Percentiles rank a stretch among this genome's conserved stretches.
Evolutionary conservation across 2,797 vertebrate species (phyloP).

Genomic region (Podarcis lilfordi): DNA sequence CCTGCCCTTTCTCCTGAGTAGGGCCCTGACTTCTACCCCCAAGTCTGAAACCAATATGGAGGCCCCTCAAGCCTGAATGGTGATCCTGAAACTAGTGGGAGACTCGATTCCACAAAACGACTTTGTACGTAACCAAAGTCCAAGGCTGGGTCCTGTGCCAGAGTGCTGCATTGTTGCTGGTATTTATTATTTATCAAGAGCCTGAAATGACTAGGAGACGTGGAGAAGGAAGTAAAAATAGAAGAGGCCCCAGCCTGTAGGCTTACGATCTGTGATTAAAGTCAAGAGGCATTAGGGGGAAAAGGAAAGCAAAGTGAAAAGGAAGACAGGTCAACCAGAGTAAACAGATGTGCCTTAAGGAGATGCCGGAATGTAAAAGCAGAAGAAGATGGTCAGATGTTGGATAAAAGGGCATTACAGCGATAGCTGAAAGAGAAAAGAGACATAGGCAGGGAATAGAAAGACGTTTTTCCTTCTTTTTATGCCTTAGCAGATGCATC

Average conservation of each 20-base stretch:
- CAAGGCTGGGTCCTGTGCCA: neutral
- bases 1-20: no score
- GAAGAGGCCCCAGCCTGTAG: neutral
- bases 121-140: neutral
- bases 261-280: neutral
- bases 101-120: neutral
- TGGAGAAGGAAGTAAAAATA: conserved; percentile 14
- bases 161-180: neutral
- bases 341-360: neutral
- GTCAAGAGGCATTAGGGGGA: neutral
- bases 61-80: neutral
- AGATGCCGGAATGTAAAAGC: neutral
- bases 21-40: no score
- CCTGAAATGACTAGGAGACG: neutral
- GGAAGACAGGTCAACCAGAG: neutral
- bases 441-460: no score
- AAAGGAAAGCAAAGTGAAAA: neutral
- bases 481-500: no score
- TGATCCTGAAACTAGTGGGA: neutral
- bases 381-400: neutral
- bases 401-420: neutral
- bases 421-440: neutral
- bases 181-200: conserved; percentile 12
- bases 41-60: neutral
- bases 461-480: no score